Evolutionary conservation across 2,797 vertebrate species (phyloP).

Genomic region (Spinus pinus): DNA sequence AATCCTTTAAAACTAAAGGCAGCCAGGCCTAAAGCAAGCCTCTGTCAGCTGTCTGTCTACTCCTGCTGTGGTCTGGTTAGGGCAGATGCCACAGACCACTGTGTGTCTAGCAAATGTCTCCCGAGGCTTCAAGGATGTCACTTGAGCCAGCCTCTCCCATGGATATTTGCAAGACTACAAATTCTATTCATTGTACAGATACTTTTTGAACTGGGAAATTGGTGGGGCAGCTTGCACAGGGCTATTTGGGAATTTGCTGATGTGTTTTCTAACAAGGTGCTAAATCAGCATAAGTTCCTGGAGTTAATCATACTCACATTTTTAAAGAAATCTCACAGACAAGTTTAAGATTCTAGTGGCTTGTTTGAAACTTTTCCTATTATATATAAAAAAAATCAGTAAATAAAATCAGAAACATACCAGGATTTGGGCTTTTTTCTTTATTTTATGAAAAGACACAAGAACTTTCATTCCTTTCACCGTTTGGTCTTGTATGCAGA

Average conservation of each 20-base stretch:
- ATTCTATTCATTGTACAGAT: neutral
- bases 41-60: neutral
- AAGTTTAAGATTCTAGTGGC: too few relatives aligned
- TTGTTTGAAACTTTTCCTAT: too few relatives aligned
- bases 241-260: too few relatives aligned
- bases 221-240: too few relatives aligned
- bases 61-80: neutral
- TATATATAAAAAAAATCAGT: neutral
- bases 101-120: neutral
- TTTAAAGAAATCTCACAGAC: too few relatives aligned
- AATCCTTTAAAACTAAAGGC: neutral
- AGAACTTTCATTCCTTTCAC: neutral
- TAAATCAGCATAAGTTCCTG: too few relatives aligned
- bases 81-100: neutral
- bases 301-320: too few relatives aligned
- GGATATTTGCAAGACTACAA: neutral
- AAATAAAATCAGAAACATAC: neutral
- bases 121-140: neutral
- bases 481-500: neutral
- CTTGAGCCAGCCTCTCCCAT: neutral
- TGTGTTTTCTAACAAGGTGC: too few relatives aligned
- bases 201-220: neutral
- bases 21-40: neutral
- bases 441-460: neutral
- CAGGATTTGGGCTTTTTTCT: neutral